These are phyloP conservation scores for Nesidiocoris tenuis DNA, from an alignment of 2,888 invertebrate genomes.

Conservation along the genomic window DNA sequence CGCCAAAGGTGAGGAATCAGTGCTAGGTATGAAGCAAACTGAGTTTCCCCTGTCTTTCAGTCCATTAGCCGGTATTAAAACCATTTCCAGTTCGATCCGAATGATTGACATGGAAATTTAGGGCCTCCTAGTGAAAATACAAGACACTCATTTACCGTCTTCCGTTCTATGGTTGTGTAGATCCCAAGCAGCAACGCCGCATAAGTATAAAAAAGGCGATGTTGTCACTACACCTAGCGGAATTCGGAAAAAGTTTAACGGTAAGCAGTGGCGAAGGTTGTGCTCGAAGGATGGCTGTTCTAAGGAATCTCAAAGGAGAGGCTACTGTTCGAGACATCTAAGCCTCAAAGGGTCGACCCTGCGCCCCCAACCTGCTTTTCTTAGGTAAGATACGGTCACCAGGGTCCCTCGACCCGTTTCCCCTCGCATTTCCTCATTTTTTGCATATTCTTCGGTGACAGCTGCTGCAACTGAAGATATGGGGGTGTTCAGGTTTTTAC, in stretches of 20 bases:
- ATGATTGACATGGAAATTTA: too few species aligned
- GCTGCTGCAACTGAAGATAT: too few species aligned
- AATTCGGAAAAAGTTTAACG: constrained; percentile 98
- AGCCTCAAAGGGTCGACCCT: constrained; percentile 76
- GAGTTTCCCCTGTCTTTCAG: too few species aligned
- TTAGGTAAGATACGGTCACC: constrained; percentile 53
- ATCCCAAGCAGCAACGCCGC: constrained; percentile 90
- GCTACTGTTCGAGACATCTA: constrained; percentile 94
- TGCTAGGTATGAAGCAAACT: too few species aligned
- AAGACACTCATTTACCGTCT: too few species aligned
- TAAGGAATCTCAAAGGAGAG: constrained; percentile 95
- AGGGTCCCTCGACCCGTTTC: constrained; percentile 8
- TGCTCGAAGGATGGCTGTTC: constrained; percentile 94
- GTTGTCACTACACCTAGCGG: constrained; percentile 91
- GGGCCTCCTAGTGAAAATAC: too few species aligned
- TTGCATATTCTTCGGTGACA: too few species aligned
- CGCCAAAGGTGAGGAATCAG: too few species aligned
- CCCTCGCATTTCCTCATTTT: neutral
- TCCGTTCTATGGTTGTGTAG: constrained; percentile 53
- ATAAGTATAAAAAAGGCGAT: constrained; percentile 98
- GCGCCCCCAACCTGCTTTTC: constrained; percentile 56
- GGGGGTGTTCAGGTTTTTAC: too few species aligned
- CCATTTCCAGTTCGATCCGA: too few species aligned
- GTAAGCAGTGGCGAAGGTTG: constrained; percentile 97
- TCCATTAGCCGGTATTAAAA: too few species aligned